phyloP scores from a whole-genome alignment of 2,888 invertebrate species.

The Parnassius mnemosyne region DNA sequence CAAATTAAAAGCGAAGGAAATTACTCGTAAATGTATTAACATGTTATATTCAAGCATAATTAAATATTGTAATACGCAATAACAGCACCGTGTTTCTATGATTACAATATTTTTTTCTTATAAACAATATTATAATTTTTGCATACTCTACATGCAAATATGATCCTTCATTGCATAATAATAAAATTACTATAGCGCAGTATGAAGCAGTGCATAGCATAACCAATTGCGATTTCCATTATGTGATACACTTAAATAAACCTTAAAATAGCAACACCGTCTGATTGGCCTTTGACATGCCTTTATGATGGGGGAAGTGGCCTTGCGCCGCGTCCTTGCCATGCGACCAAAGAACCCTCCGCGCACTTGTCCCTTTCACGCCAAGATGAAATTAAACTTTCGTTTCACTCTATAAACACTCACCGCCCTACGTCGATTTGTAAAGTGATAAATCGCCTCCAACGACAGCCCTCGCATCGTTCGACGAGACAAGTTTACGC shows the following conservation, averaged over 20 bases:
- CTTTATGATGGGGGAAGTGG: conserved; percentile 43
- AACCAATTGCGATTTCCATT: too few species aligned
- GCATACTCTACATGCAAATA: too few species aligned
- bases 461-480: conserved; percentile 60
- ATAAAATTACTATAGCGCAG: too few species aligned
- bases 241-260: background rate
- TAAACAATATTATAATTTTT: too few species aligned
- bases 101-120: too few species aligned
- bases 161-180: too few species aligned
- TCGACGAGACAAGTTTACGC: conserved; percentile 54
- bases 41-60: too few species aligned
- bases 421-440: conserved; percentile 54
- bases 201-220: too few species aligned
- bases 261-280: conserved; percentile 1
- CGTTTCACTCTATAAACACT: conserved; percentile 45
- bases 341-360: conserved; percentile 48
- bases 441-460: conserved; percentile 66
- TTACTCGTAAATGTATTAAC: too few species aligned
- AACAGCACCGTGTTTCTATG: too few species aligned
- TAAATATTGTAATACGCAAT: too few species aligned
- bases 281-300: conserved; percentile 42
- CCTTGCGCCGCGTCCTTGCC: conserved; percentile 75
- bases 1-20: too few species aligned
- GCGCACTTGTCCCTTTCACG: conserved; percentile 46
- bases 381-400: conserved; percentile 37